phyloP scores from a whole-genome alignment of 2,113 vertebrate genomes.

The Onychostruthus taczanowskii region DNA sequence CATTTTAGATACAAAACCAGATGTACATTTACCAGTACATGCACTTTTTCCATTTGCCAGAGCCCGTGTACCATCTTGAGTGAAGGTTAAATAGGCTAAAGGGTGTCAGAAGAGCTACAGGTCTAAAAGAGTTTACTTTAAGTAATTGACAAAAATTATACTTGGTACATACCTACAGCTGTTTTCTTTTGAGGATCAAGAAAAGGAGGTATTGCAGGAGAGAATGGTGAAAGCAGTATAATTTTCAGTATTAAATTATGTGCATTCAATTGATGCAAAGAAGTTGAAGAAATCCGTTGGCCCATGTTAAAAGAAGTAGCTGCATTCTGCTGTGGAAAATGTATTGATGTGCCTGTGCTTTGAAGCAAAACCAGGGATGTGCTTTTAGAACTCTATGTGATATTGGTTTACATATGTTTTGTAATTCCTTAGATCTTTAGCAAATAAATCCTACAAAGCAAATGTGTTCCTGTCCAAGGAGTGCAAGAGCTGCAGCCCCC shows the following conservation, averaged over 20 bases:
- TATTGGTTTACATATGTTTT: not conserved
- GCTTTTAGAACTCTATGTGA: not conserved
- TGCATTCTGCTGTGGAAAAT: not conserved
- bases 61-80: not conserved
- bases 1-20: not conserved
- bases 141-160: not conserved
- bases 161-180: not conserved
- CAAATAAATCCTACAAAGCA: not conserved
- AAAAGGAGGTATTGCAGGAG: not conserved
- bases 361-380: not conserved
- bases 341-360: not conserved
- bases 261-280: not conserved
- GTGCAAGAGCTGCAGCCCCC: not conserved
- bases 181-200: not conserved
- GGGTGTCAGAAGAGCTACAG: not conserved
- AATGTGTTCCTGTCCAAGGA: not conserved
- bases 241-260: not conserved
- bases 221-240: not conserved
- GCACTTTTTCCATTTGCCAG: not conserved
- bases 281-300: not conserved
- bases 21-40: not conserved
- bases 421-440: not conserved
- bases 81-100: not conserved
- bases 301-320: not conserved
- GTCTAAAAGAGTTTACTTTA: not conserved